Base-by-base conservation (phyloP, 2,113 vertebrate genomes). In the Oncorhynchus tshawytscha region DNA sequence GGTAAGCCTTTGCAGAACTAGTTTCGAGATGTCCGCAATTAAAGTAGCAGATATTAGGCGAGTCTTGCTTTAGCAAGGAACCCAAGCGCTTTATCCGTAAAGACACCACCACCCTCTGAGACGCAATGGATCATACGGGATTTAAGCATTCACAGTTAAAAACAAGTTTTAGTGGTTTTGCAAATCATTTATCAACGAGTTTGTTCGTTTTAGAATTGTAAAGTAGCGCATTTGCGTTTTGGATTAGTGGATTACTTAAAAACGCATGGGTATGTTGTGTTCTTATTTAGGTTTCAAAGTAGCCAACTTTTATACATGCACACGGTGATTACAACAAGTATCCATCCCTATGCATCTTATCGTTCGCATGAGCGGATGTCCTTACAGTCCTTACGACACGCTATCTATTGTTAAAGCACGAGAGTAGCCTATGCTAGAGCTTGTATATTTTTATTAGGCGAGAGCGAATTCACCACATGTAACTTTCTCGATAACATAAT, bases 1-100 rank as follows among this genome's bases (percentile, higher is more conserved):
- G 96, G 96, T 96, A 97, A 96, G 95, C 85, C 70, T 74, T 86
- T 74, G 81, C 76, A 71, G 79, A 82, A 80, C 70, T 87, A 88
- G 82, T 87, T 81, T 89, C 85, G 85, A 88, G 87, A 90, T 89
- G 91, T 92, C 88, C 88, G 94, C 91, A 92, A 89, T 90, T 91
- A 92, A 75, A 82, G 67, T 39, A 68, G 67, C 15, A 1, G 25
- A 39, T 25, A 31, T n/a, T 3, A 67, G 66, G 1, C 13, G 59
- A 77, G 86, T 82, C 79, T 89, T 85, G 78, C 89, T 83, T 78
- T 83, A 81, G 59, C 62, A 79, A 76, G 81, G 81, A 79, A 89
- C 81, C 88, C 82, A 75, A 78, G 80, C 76, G 88, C 76, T 90
- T 48, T 79, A 54, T 74, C 59, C 65, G 12, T 62, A 62, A 15